Base-by-base conservation (phyloP, 2,888 invertebrate genomes). In the Seira musarum region DNA sequence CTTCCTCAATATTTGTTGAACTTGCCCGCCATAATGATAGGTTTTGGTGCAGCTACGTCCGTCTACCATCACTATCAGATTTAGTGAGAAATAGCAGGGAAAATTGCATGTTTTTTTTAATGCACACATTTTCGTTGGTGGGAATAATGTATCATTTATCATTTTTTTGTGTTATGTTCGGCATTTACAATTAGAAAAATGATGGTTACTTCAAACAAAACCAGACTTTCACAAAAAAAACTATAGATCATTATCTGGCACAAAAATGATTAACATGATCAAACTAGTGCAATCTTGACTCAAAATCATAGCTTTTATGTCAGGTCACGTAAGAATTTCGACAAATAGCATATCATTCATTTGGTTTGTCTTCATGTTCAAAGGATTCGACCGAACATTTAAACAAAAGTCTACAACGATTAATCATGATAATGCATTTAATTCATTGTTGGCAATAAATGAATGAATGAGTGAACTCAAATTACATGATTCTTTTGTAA, bases 321-420 rank as follows among this genome's bases (percentile, higher is more conserved):
- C 73, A 30, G 53, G 73, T 73, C 73, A 73, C 73, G 73, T 73
- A 73, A 73, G 25, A 53, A 53, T 35, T 8, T 19, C n/a, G n/a
- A 3, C 40, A 40, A 13, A 6, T 40, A 40, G 6, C 21, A 65
- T 17, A n/a, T 40, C 63, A 24, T 63, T 63, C 63, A 63, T 63
- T 61, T 13, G 40, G 6, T 40, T n/a, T n/a, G n/a, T n/a, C n/a
- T n/a, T n/a, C n/a, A n/a, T n/a, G n/a, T n/a, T n/a, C n/a, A n/a
- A n/a, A n/a, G n/a, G n/a, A n/a, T n/a, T n/a, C n/a, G n/a, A n/a
- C n/a, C n/a, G n/a, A n/a, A n/a, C n/a, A n/a, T n/a, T n/a, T n/a
- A n/a, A n/a, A n/a, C n/a, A n/a, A n/a, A n/a, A n/a, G n/a, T n/a
- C n/a, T n/a, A n/a, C n/a, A n/a, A n/a, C n/a, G n/a, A n/a, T n/a